Evolutionary conservation across 2,113 vertebrate genomes (phyloP).

Genomic region (Cavia porcellus): DNA sequence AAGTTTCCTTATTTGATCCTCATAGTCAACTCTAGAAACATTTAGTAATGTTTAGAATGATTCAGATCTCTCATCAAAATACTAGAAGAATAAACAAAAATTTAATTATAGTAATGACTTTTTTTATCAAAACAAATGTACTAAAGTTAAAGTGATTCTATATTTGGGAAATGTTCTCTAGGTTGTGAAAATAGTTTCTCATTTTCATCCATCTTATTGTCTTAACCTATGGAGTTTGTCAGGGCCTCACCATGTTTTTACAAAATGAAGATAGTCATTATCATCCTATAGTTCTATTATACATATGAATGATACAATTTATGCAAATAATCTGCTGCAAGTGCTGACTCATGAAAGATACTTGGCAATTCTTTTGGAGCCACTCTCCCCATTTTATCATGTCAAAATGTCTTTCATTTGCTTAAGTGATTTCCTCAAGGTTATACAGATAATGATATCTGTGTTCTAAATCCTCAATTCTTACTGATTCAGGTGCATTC

Average conservation of each 20-base stretch:
- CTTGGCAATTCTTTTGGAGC: conserved; percentile 15
- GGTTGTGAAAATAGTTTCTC: neutral
- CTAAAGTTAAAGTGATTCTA: neutral
- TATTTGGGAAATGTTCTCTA: neutral
- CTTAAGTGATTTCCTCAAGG: conserved; percentile 17
- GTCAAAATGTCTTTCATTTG: neutral
- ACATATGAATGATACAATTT: neutral
- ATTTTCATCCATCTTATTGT: neutral
- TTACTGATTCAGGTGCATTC: conserved; percentile 14
- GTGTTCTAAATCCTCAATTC: neutral
- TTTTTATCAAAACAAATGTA: conserved; percentile 32
- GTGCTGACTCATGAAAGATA: neutral
- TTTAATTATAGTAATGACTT: neutral
- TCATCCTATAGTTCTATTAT: neutral
- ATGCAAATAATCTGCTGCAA: neutral
- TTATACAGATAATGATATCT: neutral
- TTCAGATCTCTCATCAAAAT: neutral
- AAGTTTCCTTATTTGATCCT: neutral
- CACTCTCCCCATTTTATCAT: neutral
- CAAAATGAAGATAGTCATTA: neutral
- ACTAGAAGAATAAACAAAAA: neutral
- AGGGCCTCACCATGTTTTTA: neutral
- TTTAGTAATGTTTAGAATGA: neutral
- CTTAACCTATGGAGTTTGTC: neutral
- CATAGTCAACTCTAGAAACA: conserved; percentile 20